Base-by-base conservation (phyloP, 2,797 vertebrate species). In the Allobates femoralis region DNA sequence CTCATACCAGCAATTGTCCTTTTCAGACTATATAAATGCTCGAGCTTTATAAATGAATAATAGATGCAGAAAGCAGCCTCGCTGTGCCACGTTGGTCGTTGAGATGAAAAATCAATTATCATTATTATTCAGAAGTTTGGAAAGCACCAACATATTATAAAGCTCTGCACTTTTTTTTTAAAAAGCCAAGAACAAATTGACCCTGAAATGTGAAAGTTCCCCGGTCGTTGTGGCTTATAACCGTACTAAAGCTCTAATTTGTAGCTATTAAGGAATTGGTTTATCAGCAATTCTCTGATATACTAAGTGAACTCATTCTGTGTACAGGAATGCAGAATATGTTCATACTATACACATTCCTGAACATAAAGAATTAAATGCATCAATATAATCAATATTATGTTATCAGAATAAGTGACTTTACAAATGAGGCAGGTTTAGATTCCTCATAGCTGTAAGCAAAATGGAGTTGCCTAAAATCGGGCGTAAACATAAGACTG, bases 121-220 rank as follows among this genome's bases (percentile, higher is more conserved):
- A 50, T 73, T 73, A 73, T 73, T 73, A 73, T 73, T 73, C 69
- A 73, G 69, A 73, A 73, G 69, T 73, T 73, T 73, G 69, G 46
- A 46, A 73, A 73, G 37, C 69, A n/a, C 37, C 37, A 50, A 73
- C 69, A 73, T 73, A 37, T 50, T 73, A n/a, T 46, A 73, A 41
- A 46, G 37, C 69, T 73, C 23, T 73, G 69, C 69, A 73, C 21
- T 73, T 73, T 73, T 73, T 73, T n/a, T 51, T n/a, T n/a, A n/a
- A n/a, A 73, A 73, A 46, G 69, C 69, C 69, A 73, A 26, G 21
- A 73, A 46, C 18, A 37, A 46, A 73, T 73, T 73, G 69, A 73
- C 46, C 23, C 37, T 46, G 67, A n/a, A 41, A 73, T 46, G 23
- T 73, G 34, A 73, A 46, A 50, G 16, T 23, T 21, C 12, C 23